A percentile compares a stretch with the other conserved stretches of the same genome.
Evolutionary conservation across 1,140 invertebrate species (phyloP).

Genomic region (Apis dorsata): DNA sequence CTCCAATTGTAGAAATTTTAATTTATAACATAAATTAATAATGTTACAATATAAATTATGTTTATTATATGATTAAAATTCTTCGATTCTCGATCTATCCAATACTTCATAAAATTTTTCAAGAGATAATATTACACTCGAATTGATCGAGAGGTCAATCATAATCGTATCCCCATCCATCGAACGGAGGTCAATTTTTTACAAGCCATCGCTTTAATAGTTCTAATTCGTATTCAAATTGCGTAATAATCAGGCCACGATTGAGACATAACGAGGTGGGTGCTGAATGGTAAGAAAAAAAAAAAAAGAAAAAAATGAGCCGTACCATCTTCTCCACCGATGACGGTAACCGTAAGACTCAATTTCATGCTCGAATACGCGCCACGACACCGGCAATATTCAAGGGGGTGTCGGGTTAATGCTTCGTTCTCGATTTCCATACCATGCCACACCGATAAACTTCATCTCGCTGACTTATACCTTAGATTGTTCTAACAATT

Average conservation of each 20-base stretch:
- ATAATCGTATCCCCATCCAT: background rate
- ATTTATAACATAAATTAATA: too few relatives aligned
- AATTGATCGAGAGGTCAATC: too few relatives aligned
- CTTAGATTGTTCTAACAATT: constrained; percentile 15
- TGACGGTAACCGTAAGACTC: constrained; percentile 55
- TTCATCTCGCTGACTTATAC: constrained; percentile 60
- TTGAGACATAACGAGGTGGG: constrained; percentile 49
- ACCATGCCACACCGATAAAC: constrained; percentile 55
- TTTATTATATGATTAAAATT: background rate
- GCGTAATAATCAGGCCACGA: constrained; percentile 44
- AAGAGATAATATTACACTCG: background rate
- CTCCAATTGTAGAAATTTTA: too few relatives aligned
- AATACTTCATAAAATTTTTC: background rate
- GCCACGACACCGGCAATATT: constrained; percentile 48
- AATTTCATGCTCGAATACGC: constrained; percentile 63
- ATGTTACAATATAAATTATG: too few relatives aligned
- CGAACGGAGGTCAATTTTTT: background rate
- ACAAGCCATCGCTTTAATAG: constrained; percentile 9
- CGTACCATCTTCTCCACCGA: background rate
- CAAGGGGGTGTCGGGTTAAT: constrained; percentile 51
- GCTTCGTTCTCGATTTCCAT: constrained; percentile 57
- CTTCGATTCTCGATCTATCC: background rate
- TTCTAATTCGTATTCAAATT: constrained; percentile 15
- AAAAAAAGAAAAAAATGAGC: constrained; percentile 17
- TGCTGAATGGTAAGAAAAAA: constrained; percentile 17